phyloP scores from a whole-genome alignment of 2,797 vertebrate species.

The Acestrorhynchus altus region DNA sequence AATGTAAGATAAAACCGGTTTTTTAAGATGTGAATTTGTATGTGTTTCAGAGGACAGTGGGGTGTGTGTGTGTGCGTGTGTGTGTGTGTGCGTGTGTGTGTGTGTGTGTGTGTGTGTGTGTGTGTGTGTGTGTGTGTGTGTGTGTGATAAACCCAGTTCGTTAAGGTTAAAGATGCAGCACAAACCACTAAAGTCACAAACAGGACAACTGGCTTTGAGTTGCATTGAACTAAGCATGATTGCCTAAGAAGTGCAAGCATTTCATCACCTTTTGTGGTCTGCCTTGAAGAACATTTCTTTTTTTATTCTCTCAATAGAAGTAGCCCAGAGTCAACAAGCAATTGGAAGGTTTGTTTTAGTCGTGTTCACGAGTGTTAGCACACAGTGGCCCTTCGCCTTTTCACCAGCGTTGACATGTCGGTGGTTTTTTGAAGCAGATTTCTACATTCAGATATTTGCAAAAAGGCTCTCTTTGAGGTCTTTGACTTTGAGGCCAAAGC shows the following conservation, averaged over 20 bases:
- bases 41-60: too few species aligned
- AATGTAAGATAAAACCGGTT: too few species aligned
- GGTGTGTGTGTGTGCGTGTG: too few species aligned
- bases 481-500: background rate
- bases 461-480: background rate
- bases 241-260: background rate
- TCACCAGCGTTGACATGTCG: background rate
- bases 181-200: background rate
- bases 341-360: constrained; percentile 5
- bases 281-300: background rate
- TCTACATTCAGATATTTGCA: background rate
- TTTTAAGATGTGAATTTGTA: too few species aligned
- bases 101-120: too few species aligned
- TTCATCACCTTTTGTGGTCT: constrained; percentile 3
- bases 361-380: background rate
- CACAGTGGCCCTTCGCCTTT: background rate
- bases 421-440: background rate
- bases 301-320: background rate
- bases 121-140: too few species aligned
- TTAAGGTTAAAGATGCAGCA: background rate
- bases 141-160: background rate
- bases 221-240: constrained; percentile 3
- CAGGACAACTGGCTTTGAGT: constrained; percentile 1
- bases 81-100: too few species aligned
- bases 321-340: constrained; percentile 1